A percentile compares a stretch with the other conserved stretches of the same genome.
phyloP scores from a whole-genome alignment of 2,113 vertebrate species.

The Ellobius talpinus region DNA sequence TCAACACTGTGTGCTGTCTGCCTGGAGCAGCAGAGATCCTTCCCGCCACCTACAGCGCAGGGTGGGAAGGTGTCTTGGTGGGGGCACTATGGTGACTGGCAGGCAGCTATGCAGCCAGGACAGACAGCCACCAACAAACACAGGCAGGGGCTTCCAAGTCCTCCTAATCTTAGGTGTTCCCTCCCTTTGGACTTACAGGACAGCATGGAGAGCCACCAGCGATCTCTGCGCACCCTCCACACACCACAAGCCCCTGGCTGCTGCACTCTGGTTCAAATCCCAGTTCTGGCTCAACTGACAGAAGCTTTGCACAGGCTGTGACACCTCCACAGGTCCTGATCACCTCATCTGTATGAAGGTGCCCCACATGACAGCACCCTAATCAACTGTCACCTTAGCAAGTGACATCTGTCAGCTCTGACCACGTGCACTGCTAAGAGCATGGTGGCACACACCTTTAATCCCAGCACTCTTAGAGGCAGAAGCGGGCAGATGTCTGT shows the following conservation, averaged over 20 bases:
- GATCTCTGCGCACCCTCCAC: not conserved
- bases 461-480: not conserved
- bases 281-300: not conserved
- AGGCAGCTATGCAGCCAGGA: not conserved
- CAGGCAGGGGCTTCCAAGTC: not conserved
- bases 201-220: not conserved
- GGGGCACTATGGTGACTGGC: not conserved
- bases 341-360: not conserved
- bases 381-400: accelerated
- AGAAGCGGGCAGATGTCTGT: not conserved
- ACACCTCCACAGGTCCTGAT: not conserved
- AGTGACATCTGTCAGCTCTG: not conserved
- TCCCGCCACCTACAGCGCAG: not conserved
- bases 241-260: not conserved
- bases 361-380: not conserved
- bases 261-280: not conserved
- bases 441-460: not conserved
- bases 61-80: not conserved
- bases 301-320: no score
- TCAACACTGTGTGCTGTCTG: not conserved
- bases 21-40: not conserved
- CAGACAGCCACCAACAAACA: not conserved
- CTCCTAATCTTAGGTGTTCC: accelerated
- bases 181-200: not conserved
- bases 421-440: not conserved